A percentile compares a stretch with the other conserved stretches of the same genome.
Conservation (phyloP, 2,113 vertebrate genomes). For the Helogale parvula region DNA sequence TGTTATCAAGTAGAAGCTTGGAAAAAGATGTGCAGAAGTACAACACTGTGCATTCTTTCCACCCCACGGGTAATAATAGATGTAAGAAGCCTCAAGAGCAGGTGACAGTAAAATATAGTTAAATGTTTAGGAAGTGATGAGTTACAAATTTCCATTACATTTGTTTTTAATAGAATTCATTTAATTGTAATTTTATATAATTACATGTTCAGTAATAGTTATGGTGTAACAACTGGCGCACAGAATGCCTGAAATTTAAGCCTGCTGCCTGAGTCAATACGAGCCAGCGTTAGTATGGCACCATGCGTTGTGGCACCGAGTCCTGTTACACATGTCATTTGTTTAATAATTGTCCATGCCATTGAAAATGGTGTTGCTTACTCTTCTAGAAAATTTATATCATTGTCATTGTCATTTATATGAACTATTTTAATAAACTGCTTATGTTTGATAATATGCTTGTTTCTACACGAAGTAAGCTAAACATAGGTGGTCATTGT, state of each 20-base stretch:
- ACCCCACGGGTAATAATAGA: neutral
- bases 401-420: neutral
- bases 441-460: neutral
- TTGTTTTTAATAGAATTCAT: constrained; percentile 43
- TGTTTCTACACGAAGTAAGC: constrained; percentile 4
- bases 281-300: neutral
- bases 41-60: neutral
- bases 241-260: neutral
- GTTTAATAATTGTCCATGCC: neutral
- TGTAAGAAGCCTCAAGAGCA: neutral
- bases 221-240: neutral
- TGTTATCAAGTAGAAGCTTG: neutral
- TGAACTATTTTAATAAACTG: constrained; percentile 24
- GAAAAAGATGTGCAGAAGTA: neutral
- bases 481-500: neutral
- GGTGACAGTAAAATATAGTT: neutral
- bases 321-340: neutral
- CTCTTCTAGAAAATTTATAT: neutral
- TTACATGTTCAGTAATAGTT: neutral
- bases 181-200: constrained; percentile 22
- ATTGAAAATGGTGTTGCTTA: neutral
- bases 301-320: neutral
- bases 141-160: neutral
- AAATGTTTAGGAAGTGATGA: neutral
- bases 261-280: neutral